Percentiles rank a stretch among this genome's conserved stretches.
Evolutionary conservation across 2,797 vertebrate genomes (phyloP).

Genomic region (Amphiprion clarkii): DNA sequence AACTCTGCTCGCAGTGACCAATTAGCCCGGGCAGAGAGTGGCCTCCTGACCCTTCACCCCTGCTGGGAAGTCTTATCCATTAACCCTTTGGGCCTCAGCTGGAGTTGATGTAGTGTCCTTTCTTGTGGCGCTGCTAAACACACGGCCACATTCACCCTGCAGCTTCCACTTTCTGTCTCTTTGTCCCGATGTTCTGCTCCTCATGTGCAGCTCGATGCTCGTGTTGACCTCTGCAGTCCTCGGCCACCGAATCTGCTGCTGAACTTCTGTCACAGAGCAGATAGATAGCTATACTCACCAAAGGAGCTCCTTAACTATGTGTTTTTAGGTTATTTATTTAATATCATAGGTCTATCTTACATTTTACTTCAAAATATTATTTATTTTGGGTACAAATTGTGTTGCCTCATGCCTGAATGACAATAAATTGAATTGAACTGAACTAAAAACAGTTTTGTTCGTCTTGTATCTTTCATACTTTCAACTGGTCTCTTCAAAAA

Average conservation of each 20-base stretch:
- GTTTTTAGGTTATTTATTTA: too few species aligned
- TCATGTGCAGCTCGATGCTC: conserved; percentile 87
- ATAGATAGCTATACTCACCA: background rate
- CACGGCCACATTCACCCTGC: conserved; percentile 87
- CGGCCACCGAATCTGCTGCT: conserved; percentile 20
- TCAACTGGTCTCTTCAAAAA: too few species aligned
- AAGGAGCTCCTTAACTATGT: background rate
- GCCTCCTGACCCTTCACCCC: conserved; percentile 95
- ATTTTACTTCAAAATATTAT: too few species aligned
- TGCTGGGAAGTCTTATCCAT: conserved; percentile 93
- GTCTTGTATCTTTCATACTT: too few species aligned
- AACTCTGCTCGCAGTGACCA: conserved; percentile 88
- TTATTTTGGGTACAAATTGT: too few species aligned
- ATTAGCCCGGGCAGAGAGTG: conserved; percentile 90
- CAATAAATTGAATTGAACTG: too few species aligned
- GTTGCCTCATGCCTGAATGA: too few species aligned
- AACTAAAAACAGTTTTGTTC: background rate
- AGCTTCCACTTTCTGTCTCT: conserved; percentile 92
- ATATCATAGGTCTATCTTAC: too few species aligned
- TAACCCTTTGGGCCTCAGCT: conserved; percentile 92
- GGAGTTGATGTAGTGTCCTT: conserved; percentile 93
- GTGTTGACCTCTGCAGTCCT: conserved; percentile 87
- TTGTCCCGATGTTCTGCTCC: conserved; percentile 89
- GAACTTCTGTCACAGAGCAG: conserved; percentile 24
- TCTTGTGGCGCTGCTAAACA: conserved; percentile 92